Percentiles rank a stretch among this genome's conserved stretches.
phyloP scores from a whole-genome alignment of 1,140 invertebrate genomes.

The Aphis craccivora region DNA sequence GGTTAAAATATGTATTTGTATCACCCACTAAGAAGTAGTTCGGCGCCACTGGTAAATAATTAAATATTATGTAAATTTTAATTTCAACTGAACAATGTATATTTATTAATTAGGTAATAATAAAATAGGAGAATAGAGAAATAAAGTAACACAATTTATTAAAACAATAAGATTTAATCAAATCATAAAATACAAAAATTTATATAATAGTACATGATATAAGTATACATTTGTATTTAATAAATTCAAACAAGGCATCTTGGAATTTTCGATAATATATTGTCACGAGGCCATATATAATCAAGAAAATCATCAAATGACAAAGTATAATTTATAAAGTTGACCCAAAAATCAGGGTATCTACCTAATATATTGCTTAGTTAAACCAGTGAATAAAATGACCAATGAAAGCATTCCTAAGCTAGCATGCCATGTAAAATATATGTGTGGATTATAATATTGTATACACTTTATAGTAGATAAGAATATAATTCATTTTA shows the following conservation, averaged over 20 bases:
- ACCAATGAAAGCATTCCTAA: not conserved
- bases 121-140: not conserved
- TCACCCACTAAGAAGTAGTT: too few species aligned
- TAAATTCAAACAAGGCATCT: not conserved
- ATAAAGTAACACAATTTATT: not conserved
- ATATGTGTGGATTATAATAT: conserved; percentile 8
- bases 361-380: not conserved
- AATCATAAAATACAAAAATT: conserved; percentile 31
- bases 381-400: conserved; percentile 37
- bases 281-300: not conserved
- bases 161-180: conserved; percentile 21
- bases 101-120: not conserved
- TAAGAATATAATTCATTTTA: not conserved
- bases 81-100: not conserved
- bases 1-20: too few species aligned
- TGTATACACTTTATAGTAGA: conserved; percentile 39
- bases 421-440: not conserved
- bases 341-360: not conserved
- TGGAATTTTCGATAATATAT: not conserved
- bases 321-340: conserved; percentile 18
- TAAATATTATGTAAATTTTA: not conserved
- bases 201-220: not conserved
- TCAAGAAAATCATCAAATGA: not conserved
- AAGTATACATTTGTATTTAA: not conserved
- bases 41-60: too few species aligned